These are phyloP conservation scores for Hirtodrosophila alboralis DNA, from an alignment of 2,888 invertebrate species.

Conservation along the genomic window DNA sequence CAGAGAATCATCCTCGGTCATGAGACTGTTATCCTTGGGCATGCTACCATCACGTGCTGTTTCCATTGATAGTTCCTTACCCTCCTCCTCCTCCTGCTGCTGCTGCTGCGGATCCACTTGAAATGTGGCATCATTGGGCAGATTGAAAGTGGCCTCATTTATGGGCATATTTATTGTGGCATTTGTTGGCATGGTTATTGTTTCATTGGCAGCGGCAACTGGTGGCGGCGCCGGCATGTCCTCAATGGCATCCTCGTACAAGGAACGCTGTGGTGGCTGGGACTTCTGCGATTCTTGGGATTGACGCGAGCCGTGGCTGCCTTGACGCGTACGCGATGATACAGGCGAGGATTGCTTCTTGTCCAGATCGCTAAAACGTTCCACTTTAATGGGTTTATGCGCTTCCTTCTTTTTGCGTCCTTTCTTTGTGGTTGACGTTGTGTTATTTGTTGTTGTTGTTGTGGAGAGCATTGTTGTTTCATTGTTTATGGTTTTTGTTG, in stretches of 20 bases:
- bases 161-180: constrained; percentile 26
- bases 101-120: too few species aligned
- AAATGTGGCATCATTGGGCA: constrained; percentile 52
- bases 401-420: constrained; percentile 73
- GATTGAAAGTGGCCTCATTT: constrained; percentile 28
- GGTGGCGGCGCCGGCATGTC: constrained; percentile 9
- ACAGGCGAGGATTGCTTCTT: constrained; percentile 53
- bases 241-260: constrained; percentile 84
- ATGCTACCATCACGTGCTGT: constrained; percentile 67
- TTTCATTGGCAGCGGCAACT: constrained; percentile 45
- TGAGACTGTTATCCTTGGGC: constrained; percentile 72
- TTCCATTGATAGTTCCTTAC: constrained; percentile 60
- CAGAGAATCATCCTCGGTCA: constrained; percentile 82
- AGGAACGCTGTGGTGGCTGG: constrained; percentile 66
- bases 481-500: constrained; percentile 32
- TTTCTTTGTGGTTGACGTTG: constrained; percentile 57
- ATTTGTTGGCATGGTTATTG: constrained; percentile 29
- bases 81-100: too few species aligned
- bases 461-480: constrained; percentile 53
- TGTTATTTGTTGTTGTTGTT: constrained; percentile 28
- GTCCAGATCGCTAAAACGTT: constrained; percentile 78
- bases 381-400: constrained; percentile 80
- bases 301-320: constrained; percentile 38
- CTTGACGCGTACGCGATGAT: constrained; percentile 75
- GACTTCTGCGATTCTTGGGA: constrained; percentile 37